phyloP scores from a whole-genome alignment of 2,113 vertebrate species.

The Lampris incognitus region DNA sequence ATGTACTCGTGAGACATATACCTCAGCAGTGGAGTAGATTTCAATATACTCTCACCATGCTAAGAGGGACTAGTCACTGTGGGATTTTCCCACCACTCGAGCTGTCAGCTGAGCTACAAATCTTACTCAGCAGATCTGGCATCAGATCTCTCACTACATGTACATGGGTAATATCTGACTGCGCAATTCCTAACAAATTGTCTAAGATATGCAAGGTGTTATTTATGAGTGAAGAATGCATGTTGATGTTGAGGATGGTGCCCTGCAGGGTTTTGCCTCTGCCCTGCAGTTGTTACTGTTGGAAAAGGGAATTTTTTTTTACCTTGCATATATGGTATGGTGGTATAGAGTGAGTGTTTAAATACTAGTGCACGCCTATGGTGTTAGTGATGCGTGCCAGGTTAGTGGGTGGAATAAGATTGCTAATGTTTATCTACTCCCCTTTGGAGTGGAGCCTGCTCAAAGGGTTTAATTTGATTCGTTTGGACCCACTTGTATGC shows the following conservation, averaged over 20 bases:
- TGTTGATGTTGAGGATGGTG: constrained; percentile 11
- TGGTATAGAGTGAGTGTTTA: too few relatives aligned
- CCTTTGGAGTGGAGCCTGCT: not conserved
- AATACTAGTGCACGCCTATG: not conserved
- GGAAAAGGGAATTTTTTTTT: not conserved
- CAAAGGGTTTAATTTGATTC: constrained; percentile 25
- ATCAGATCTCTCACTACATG: not conserved
- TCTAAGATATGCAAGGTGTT: not conserved
- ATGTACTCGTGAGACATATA: too few relatives aligned
- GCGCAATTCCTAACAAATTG: not conserved
- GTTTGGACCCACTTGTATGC: constrained; percentile 23
- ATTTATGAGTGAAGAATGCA: constrained; percentile 16
- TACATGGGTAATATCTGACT: not conserved
- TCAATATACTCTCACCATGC: too few relatives aligned
- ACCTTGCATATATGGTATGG: too few relatives aligned
- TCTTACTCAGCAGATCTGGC: not conserved
- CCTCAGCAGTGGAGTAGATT: too few relatives aligned
- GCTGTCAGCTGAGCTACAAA: constrained; percentile 3
- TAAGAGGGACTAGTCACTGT: too few relatives aligned
- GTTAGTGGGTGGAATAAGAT: not conserved
- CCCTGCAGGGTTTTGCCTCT: constrained; percentile 9
- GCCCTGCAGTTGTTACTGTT: constrained; percentile 4
- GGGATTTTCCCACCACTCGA: too few relatives aligned
- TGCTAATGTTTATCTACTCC: not conserved
- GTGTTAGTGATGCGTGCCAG: not conserved